A percentile compares a stretch with the other conserved stretches of the same genome.
These are phyloP conservation scores for Oedothorax gibbosus DNA, from an alignment of 1,140 invertebrate species.

Conservation along the genomic window DNA sequence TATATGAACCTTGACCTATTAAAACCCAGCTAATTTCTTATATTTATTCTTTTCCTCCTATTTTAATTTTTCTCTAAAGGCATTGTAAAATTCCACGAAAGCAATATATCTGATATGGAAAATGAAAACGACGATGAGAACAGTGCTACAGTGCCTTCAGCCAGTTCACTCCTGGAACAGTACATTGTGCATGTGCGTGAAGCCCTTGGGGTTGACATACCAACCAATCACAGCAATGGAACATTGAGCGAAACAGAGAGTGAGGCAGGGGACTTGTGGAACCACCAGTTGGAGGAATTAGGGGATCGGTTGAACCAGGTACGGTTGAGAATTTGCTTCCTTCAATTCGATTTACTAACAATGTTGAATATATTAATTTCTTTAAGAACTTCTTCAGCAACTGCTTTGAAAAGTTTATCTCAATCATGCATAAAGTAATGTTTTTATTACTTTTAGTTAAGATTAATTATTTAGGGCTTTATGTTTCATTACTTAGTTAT, in stretches of 20 bases:
- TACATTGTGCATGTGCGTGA: slow-evolving; percentile 78
- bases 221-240: slow-evolving; percentile 65
- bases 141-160: slow-evolving; percentile 67
- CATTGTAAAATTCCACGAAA: slow-evolving; percentile 67
- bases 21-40: neutral
- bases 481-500: too few species aligned
- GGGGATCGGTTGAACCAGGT: slow-evolving; percentile 73
- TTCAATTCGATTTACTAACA: too few species aligned
- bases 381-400: too few species aligned
- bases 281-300: slow-evolving; percentile 74
- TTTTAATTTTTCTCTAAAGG: slow-evolving; percentile 63
- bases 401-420: too few species aligned
- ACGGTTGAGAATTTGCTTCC: neutral
- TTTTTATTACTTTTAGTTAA: too few species aligned
- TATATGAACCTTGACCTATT: neutral
- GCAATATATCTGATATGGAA: slow-evolving; percentile 59
- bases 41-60: neutral
- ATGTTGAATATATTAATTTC: too few species aligned
- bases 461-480: too few species aligned
- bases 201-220: slow-evolving; percentile 77
- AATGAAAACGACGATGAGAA: slow-evolving; percentile 38
- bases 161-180: slow-evolving; percentile 75
- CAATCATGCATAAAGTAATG: too few species aligned
- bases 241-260: slow-evolving; percentile 67
- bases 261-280: slow-evolving; percentile 71